These are phyloP conservation scores for Corydoras maculifer DNA, from an alignment of 2,113 vertebrate genomes.

Conservation along the genomic window DNA sequence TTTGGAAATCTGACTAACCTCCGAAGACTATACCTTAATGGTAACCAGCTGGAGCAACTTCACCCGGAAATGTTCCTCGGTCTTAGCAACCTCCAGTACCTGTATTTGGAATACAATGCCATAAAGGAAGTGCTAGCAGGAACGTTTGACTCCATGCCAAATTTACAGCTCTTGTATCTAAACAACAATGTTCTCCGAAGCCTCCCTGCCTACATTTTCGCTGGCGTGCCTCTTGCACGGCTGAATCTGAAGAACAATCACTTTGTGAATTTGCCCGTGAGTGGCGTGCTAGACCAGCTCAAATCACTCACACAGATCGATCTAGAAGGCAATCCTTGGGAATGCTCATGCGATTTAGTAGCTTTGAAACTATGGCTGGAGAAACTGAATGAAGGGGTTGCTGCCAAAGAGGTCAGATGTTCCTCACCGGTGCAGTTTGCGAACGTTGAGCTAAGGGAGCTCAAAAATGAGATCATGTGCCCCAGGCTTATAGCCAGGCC, in stretches of 20 bases:
- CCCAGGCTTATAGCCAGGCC: constrained; percentile 86
- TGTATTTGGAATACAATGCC: constrained; percentile 97
- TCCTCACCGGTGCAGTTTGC: constrained; percentile 91
- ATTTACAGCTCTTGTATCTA: constrained; percentile 88
- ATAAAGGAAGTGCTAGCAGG: constrained; percentile 91
- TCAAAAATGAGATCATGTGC: constrained; percentile 94
- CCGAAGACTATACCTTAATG: constrained; percentile 89
- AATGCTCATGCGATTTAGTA: constrained; percentile 95
- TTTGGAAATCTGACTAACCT: constrained; percentile 93
- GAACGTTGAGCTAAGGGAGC: constrained; percentile 84
- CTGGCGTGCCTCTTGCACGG: constrained; percentile 83
- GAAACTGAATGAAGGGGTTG: constrained; percentile 83
- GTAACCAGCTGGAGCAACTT: constrained; percentile 89
- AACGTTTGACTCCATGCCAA: constrained; percentile 94
- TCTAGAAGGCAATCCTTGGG: constrained; percentile 95
- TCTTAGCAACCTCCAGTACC: constrained; percentile 89
- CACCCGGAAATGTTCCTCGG: constrained; percentile 93
- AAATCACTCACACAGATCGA: constrained; percentile 89
- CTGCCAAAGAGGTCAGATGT: constrained; percentile 88
- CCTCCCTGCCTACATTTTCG: constrained; percentile 88
- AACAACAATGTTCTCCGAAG: constrained; percentile 93
- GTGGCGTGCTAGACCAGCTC: constrained; percentile 92
- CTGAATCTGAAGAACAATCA: constrained; percentile 97
- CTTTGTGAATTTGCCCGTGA: constrained; percentile 97
- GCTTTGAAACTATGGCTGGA: constrained; percentile 95